These are phyloP conservation scores for Nesidiocoris tenuis DNA, from an alignment of 2,888 invertebrate genomes.

Conservation along the genomic window DNA sequence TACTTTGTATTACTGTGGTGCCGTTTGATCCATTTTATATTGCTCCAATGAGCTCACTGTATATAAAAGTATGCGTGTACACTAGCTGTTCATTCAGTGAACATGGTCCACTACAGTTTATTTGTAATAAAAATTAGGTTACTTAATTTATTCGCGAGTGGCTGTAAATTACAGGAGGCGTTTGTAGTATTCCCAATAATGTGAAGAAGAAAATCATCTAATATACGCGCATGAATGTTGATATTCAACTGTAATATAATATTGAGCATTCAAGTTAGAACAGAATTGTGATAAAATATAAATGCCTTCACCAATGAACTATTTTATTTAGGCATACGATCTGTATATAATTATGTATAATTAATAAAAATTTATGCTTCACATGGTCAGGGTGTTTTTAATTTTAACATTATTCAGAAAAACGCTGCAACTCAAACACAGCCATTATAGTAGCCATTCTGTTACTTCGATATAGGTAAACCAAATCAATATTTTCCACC, in stretches of 20 bases:
- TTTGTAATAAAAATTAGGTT: constrained; percentile 13
- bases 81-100: neutral
- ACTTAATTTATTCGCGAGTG: constrained; percentile 32
- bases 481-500: too few species aligned
- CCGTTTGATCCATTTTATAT: constrained; percentile 29
- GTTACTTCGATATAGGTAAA: too few species aligned
- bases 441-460: too few species aligned
- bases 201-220: constrained; percentile 16
- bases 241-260: constrained; percentile 30
- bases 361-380: constrained; percentile 35
- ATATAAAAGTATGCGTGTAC: constrained; percentile 27
- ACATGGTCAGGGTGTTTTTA: constrained; percentile 17
- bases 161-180: constrained; percentile 12
- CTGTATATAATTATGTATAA: constrained; percentile 33
- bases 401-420: too few species aligned
- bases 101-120: constrained; percentile 13
- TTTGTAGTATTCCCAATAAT: constrained; percentile 29
- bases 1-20: constrained; percentile 36
- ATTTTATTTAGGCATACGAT: constrained; percentile 35
- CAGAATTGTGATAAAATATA: constrained; percentile 39
- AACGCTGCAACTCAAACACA: too few species aligned
- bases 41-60: constrained; percentile 31
- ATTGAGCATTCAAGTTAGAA: constrained; percentile 35
- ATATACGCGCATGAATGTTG: constrained; percentile 22
- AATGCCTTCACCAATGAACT: constrained; percentile 40